phyloP scores from a whole-genome alignment of 2,797 vertebrate genomes.

The Gallinago nigripennis region DNA sequence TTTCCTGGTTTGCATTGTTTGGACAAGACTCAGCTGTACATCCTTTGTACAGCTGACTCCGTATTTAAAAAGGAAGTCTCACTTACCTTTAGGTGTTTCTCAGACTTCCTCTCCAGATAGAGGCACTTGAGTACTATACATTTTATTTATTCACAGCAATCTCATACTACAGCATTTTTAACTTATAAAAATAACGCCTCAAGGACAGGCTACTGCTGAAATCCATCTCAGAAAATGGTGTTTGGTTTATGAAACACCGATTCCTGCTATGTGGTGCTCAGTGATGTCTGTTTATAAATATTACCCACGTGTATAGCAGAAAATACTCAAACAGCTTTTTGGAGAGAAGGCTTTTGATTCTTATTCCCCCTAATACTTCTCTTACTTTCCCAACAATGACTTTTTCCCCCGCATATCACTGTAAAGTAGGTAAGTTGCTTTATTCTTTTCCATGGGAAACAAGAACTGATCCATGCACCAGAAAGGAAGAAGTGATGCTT shows the following conservation, averaged over 20 bases:
- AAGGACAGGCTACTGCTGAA: neutral
- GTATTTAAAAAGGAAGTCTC: neutral
- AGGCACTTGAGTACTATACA: conserved; percentile 48
- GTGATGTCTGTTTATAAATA: neutral
- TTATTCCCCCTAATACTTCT: neutral
- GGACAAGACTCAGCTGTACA: neutral
- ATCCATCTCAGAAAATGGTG: neutral
- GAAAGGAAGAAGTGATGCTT: neutral
- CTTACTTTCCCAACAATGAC: neutral
- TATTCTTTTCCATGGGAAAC: neutral
- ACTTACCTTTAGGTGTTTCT: conserved; percentile 65
- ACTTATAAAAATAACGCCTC: neutral
- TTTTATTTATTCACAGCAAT: neutral
- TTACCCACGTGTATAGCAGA: neutral
- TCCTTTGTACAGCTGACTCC: neutral
- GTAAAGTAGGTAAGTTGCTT: neutral
- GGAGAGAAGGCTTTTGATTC: conserved; percentile 61
- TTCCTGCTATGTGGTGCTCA: neutral
- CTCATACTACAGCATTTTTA: neutral
- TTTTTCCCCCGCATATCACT: neutral
- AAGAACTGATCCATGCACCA: neutral
- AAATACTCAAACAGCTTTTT: conserved; percentile 62
- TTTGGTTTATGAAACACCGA: neutral
- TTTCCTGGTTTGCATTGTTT: neutral
- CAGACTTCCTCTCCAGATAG: conserved; percentile 61